Base-by-base conservation (phyloP, 2,888 invertebrate genomes). In the Volucella inflata region DNA sequence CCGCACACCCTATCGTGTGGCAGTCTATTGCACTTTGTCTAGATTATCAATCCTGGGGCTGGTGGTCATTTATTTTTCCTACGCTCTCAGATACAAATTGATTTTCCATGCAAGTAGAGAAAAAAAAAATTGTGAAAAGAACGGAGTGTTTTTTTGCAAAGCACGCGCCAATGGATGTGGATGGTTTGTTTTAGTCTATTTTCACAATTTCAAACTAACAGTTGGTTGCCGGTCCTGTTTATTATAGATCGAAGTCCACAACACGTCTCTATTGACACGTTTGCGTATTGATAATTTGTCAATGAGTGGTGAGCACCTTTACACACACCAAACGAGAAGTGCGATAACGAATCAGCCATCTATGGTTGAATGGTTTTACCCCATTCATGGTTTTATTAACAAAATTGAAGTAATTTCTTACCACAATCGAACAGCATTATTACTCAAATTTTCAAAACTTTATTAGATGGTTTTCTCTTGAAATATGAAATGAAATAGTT, bases 31-130 rank as follows among this genome's bases (percentile, higher is more conserved):
- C 79, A 70, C 78, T 78, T 83, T 74, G 83, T 79, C 48, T 72
- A 71, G 76, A 71, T 82, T 77, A 77, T 82, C 71, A 72, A 67
- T 75, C 71, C 71, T 60, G 40, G 75, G 67, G 75, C 84, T 79
- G 68, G 44, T 75, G 75, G 80, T 76, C 80, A 70, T 80, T 84
- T 76, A 84, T 84, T 84, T 84, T 84, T 65, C 80, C 62, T 80
- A 71, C 84, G 80, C 84, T 75, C 71, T 75, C 17, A 60, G 67
- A 79, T 84, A 84, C 84, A 84, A 84, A 84, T 84, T 80, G 84
- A 79, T 68, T 80, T 79, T 75, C 79, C 71, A 79, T 30, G 55
- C 30, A 30, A 30, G 30, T 6, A 6, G 30, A 6, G 30, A 30
- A 30, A n/a, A n/a, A n/a, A 60, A 60, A 62, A 62, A 67, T 59